phyloP scores from a whole-genome alignment of 1,140 invertebrate species.

The Delia radicum region DNA sequence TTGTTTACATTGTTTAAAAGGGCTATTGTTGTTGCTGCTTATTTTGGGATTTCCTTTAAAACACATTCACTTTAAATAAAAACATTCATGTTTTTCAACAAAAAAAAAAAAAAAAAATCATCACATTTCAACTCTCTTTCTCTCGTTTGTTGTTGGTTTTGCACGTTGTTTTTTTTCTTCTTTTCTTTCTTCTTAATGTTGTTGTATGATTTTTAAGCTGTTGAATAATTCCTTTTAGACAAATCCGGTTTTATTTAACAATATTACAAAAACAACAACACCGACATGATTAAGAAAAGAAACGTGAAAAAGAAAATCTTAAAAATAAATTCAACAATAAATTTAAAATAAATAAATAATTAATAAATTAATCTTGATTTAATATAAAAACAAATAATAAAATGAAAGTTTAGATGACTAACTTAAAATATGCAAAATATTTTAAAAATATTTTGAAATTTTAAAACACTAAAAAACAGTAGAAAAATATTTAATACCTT shows the following conservation, averaged over 20 bases:
- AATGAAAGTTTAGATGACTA: too few relatives aligned
- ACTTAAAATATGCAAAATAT: too few relatives aligned
- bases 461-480: too few relatives aligned
- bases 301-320: too few relatives aligned
- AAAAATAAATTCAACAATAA: neutral
- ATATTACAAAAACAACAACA: neutral
- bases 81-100: neutral
- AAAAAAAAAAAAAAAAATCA: neutral
- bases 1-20: neutral
- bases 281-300: neutral
- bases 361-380: too few relatives aligned
- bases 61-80: neutral
- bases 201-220: conserved; percentile 12
- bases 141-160: neutral
- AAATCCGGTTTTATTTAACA: conserved; percentile 12
- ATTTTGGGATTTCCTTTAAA: neutral
- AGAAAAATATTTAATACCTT: too few relatives aligned
- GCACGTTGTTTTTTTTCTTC: neutral
- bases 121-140: neutral
- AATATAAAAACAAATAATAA: too few relatives aligned
- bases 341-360: too few relatives aligned
- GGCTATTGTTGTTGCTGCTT: neutral
- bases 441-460: too few relatives aligned
- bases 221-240: conserved; percentile 19
- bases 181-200: neutral